Percentiles rank a stretch among this genome's conserved stretches.
phyloP scores from a whole-genome alignment of 2,797 vertebrate species.

The Mus spretus region DNA sequence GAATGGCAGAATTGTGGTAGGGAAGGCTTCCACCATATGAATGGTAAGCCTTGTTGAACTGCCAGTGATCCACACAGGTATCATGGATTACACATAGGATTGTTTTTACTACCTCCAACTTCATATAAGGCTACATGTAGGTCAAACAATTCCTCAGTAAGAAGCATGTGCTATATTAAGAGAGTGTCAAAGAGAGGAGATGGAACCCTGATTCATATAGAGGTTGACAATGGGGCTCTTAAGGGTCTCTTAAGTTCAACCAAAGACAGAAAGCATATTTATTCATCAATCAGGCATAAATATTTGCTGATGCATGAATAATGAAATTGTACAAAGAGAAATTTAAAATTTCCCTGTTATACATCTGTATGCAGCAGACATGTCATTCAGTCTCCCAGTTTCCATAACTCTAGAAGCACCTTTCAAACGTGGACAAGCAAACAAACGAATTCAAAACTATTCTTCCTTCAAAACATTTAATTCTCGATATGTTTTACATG shows the following conservation, averaged over 20 bases:
- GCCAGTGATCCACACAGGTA: background rate
- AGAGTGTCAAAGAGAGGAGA: background rate
- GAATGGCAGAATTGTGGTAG: background rate
- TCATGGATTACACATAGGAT: background rate
- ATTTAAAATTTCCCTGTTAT: background rate
- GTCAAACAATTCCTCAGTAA: background rate
- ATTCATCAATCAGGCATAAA: background rate
- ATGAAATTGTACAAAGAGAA: background rate
- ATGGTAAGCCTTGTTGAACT: background rate
- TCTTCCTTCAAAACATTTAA: background rate
- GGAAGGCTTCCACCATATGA: background rate
- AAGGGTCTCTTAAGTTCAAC: background rate
- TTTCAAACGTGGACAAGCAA: background rate
- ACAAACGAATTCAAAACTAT: background rate
- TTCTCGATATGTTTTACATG: background rate
- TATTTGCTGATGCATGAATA: background rate
- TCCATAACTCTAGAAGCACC: background rate
- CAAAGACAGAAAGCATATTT: background rate
- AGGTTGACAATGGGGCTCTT: background rate
- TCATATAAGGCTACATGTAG: background rate
- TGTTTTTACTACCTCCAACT: background rate
- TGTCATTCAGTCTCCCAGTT: too few relatives aligned
- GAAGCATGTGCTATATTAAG: background rate
- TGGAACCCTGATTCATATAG: background rate
- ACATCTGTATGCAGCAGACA: background rate